Evolutionary conservation across 2,888 invertebrate species (phyloP), one percentile per base, ranked within the genome.

Genomic region (Sinodicranocentrus sp.): DNA sequence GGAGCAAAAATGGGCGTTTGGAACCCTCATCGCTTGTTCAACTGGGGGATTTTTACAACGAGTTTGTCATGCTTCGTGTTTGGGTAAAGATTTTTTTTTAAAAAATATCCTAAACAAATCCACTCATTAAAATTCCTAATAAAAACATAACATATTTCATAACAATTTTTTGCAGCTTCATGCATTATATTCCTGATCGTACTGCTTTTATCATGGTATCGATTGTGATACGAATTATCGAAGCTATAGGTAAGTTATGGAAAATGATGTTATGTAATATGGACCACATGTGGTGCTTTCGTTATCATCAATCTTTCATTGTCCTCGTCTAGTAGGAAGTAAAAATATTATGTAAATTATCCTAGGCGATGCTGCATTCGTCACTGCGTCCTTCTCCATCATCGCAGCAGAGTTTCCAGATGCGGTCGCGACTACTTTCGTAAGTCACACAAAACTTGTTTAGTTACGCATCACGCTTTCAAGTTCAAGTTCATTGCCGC

Each of bases 21-120:
- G n/a, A 75, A 59, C 0, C 95, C 96, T 0, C 96, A 96, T 90
- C 90, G 94, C 13, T 91, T 96, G 77, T 96, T 96, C 91, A 95
- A 95, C 89, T 93, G 93, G 15, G 97, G 97, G 0, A 95, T 97
- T 77, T 93, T 96, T 85, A 95, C 95, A 0, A 95, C 96, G 0
- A 96, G 96, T 57, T 92, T 95, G 25, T 95, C 96, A 87, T 95
- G 95, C 75, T 95, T 96, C 89, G 91, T 96, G 19, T 96, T 96
- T 90, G 95, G 95, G 94, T 95, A 91, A 91, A 63, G 33, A 33
- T 19, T 15, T 15, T 44, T 63, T 25, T 59, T 70, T 72, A 6
- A 10, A n/a, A n/a, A n/a, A n/a, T n/a, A n/a, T n/a, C n/a, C n/a
- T n/a, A n/a, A n/a, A n/a, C n/a, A n/a, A n/a, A n/a, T n/a, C n/a